A percentile compares a stretch with the other conserved stretches of the same genome.
phyloP scores from a whole-genome alignment of 2,113 vertebrate species.

The Caracal caracal region DNA sequence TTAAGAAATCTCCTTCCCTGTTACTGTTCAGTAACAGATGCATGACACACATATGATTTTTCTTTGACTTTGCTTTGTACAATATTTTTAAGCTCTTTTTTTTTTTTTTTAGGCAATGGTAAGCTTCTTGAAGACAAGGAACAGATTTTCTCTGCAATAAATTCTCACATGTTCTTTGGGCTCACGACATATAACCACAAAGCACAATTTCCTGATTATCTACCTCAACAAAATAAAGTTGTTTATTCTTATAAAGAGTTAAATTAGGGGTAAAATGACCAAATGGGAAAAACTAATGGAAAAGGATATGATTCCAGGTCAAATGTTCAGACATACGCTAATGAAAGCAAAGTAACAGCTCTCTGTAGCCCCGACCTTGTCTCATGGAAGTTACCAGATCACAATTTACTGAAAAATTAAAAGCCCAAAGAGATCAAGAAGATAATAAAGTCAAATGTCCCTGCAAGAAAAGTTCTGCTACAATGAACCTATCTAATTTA shows the following conservation, averaged over 20 bases:
- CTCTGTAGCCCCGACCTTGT: no score
- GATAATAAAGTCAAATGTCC: background rate
- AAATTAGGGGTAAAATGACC: background rate
- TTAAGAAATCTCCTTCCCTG: background rate
- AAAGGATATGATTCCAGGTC: background rate
- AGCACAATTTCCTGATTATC: background rate
- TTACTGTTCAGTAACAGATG: background rate
- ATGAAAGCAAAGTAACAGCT: background rate
- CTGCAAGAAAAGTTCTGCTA: background rate
- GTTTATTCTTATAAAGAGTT: background rate
- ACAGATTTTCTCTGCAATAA: background rate
- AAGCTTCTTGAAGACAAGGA: background rate
- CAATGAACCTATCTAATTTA: background rate
- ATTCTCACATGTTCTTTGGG: background rate
- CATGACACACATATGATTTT: background rate
- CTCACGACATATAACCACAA: background rate
- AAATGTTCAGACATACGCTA: background rate
- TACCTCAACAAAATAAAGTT: background rate
- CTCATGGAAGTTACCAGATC: background rate
- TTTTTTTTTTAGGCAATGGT: background rate
- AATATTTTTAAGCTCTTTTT: background rate
- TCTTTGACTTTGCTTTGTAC: background rate
- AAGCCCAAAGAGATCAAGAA: background rate
- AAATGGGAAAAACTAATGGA: background rate
- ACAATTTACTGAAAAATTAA: background rate